A percentile compares a stretch with the other conserved stretches of the same genome.
Evolutionary conservation across 1,140 invertebrate genomes (phyloP).

Genomic region (Vollenhovia emeryi): DNA sequence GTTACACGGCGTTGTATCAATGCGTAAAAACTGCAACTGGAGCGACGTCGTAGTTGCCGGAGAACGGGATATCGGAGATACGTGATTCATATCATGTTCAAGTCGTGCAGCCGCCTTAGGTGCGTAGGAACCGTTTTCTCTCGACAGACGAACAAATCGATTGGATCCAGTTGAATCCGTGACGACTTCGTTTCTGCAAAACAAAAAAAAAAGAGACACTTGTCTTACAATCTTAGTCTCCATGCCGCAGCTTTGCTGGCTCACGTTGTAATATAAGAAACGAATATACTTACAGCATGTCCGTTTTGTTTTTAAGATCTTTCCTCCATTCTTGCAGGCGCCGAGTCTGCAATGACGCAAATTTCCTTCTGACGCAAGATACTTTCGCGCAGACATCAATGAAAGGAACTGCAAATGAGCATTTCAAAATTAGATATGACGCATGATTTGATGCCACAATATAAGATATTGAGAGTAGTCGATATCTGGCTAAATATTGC

Average conservation of each 20-base stretch:
- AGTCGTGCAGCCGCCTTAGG: not conserved
- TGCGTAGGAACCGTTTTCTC: not conserved
- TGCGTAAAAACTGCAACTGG: slow-evolving; percentile 25
- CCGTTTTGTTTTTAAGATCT: not conserved
- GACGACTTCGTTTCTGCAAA: not conserved
- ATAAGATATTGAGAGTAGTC: not conserved
- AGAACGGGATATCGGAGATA: slow-evolving; percentile 52
- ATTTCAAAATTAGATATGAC: not conserved
- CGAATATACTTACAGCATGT: not conserved
- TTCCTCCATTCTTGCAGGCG: no score
- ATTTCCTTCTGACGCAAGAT: not conserved
- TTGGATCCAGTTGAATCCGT: not conserved
- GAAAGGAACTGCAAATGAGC: not conserved
- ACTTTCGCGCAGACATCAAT: not conserved
- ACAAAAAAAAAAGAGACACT: no score
- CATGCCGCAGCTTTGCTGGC: not conserved
- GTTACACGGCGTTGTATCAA: slow-evolving; percentile 22
- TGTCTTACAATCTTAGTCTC: no score
- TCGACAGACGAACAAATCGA: not conserved
- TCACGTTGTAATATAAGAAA: not conserved
- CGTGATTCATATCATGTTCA: slow-evolving; percentile 38
- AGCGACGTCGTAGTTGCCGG: slow-evolving; percentile 11
- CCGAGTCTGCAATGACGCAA: not conserved
- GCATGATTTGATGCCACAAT: not conserved
- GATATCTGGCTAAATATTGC: not conserved